These are phyloP conservation scores for Amphipyra tragopoginis DNA, from an alignment of 2,888 invertebrate genomes.

Conservation along the genomic window DNA sequence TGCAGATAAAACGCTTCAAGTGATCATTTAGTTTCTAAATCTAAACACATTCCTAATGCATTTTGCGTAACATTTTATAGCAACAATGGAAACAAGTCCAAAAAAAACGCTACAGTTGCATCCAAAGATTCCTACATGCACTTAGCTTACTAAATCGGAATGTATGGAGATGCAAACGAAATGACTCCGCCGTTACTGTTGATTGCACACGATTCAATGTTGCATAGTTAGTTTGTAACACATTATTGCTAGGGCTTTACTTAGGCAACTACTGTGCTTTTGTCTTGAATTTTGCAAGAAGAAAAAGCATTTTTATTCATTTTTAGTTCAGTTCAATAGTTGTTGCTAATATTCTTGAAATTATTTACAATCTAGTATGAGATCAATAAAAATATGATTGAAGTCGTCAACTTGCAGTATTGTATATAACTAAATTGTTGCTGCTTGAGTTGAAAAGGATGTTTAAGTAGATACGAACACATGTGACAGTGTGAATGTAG, in stretches of 20 bases:
- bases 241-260: constrained; percentile 3
- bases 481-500: too few species aligned
- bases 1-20: neutral
- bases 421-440: too few species aligned
- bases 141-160: constrained; percentile 5
- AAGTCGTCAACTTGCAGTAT: too few species aligned
- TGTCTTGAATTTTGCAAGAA: neutral
- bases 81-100: neutral
- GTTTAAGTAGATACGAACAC: too few species aligned
- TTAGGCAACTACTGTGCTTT: neutral
- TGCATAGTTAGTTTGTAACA: constrained; percentile 14
- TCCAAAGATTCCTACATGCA: constrained; percentile 3
- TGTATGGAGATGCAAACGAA: constrained; percentile 20
- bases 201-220: constrained; percentile 33
- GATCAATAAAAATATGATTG: too few species aligned
- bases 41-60: constrained; percentile 14
- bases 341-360: neutral
- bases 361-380: too few species aligned
- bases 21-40: neutral
- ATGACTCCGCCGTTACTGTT: constrained; percentile 15
- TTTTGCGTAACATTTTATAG: constrained; percentile 6
- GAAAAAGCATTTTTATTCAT: neutral
- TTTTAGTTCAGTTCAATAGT: neutral
- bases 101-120: constrained; percentile 2
- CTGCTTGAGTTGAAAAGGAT: too few species aligned